phyloP scores from a whole-genome alignment of 2,888 invertebrate genomes.

The Acanthopleura granulata region DNA sequence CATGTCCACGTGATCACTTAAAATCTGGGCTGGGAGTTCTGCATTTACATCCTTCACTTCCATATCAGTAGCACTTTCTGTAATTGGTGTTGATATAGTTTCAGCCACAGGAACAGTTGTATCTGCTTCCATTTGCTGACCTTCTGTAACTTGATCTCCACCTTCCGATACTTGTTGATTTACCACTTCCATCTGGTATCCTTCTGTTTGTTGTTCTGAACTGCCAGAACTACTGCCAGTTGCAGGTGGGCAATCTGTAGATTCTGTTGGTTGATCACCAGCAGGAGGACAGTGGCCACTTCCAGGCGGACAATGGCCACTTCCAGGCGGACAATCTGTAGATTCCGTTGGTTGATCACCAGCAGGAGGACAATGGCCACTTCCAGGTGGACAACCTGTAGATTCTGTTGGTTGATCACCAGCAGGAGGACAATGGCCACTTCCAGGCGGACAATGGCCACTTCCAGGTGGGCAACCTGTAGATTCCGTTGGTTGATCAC shows the following conservation, averaged over 20 bases:
- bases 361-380: slow-evolving; percentile 11
- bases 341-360: slow-evolving; percentile 13
- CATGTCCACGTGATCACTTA: slow-evolving; percentile 8
- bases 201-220: background rate
- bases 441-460: slow-evolving; percentile 14
- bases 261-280: slow-evolving; percentile 12
- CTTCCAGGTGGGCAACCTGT: slow-evolving; percentile 13
- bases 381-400: slow-evolving; percentile 10
- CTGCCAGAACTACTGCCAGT: too few species aligned
- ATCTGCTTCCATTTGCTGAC: background rate
- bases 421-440: slow-evolving; percentile 4
- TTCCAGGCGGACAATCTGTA: slow-evolving; percentile 13
- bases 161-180: background rate
- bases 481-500: slow-evolving; percentile 10
- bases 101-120: background rate
- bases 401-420: slow-evolving; percentile 14
- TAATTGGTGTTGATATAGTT: background rate
- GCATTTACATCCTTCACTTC: slow-evolving; percentile 5
- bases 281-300: slow-evolving; percentile 10
- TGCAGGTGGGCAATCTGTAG: background rate
- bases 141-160: background rate
- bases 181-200: background rate
- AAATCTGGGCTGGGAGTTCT: slow-evolving; percentile 1
- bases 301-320: slow-evolving; percentile 13
- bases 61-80: slow-evolving; percentile 17